phyloP scores from a whole-genome alignment of 2,113 vertebrate species.

The Urocitellus parryii region DNA sequence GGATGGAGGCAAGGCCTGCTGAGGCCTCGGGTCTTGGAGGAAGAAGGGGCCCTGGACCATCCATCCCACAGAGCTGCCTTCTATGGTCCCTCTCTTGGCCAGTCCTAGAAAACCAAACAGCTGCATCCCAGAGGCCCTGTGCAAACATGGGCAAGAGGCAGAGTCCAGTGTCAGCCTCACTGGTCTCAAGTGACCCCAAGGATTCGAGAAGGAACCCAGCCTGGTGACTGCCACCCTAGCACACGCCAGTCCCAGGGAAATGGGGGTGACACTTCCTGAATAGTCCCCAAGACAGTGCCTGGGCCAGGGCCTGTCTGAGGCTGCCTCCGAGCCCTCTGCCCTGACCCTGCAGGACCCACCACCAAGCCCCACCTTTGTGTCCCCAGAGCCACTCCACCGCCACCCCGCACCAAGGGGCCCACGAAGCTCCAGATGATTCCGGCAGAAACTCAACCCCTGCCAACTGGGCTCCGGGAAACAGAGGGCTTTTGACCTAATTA shows the following conservation, averaged over 20 bases:
- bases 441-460: neutral
- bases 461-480: neutral
- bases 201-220: neutral
- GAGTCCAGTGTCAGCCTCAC: neutral
- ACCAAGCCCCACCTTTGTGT: neutral
- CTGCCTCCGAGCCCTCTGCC: neutral
- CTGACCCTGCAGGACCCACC: neutral
- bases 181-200: neutral
- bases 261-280: neutral
- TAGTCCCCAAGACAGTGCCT: neutral
- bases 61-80: fast-evolving
- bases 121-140: neutral
- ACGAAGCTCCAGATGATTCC: constrained; percentile 7
- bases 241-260: neutral
- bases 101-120: neutral
- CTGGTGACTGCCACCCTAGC: fast-evolving
- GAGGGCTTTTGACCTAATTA: constrained; percentile 44
- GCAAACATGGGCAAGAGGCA: neutral
- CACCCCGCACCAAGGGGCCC: neutral
- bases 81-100: neutral
- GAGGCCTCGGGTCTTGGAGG: too few relatives aligned
- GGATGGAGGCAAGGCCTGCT: too few relatives aligned
- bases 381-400: neutral
- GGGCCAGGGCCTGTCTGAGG: neutral
- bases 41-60: neutral